Conservation (phyloP, 2,888 invertebrate species). For the Dinocampus coccinellae region DNA sequence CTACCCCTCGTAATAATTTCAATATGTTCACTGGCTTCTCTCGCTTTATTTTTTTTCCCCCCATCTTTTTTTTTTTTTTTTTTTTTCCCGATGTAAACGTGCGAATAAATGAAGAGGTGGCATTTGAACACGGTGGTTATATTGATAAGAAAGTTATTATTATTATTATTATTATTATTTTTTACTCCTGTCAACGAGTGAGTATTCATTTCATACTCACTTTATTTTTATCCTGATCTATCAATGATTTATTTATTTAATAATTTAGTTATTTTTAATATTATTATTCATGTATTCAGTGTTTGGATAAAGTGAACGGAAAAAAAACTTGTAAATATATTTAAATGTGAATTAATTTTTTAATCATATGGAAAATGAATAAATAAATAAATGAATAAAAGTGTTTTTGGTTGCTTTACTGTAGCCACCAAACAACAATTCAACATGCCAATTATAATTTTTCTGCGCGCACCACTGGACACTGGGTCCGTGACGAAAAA, state of each 20-base stretch:
- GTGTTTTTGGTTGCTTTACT: not conserved
- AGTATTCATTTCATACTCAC: not conserved
- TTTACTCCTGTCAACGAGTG: slow-evolving; percentile 3
- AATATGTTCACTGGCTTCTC: slow-evolving; percentile 14
- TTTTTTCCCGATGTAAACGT: not conserved
- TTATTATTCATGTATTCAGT: no score
- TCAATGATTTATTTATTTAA: no score
- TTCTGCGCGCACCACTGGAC: slow-evolving; percentile 9
- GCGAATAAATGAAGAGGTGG: slow-evolving; percentile 14
- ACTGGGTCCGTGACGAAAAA: slow-evolving; percentile 12
- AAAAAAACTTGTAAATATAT: not conserved
- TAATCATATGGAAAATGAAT: no score
- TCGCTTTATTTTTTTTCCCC: not conserved
- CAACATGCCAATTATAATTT: slow-evolving; percentile 3
- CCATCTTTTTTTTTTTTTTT: not conserved
- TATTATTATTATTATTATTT: not conserved
- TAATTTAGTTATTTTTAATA: not conserved
- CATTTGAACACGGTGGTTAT: not conserved
- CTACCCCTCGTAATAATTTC: slow-evolving; percentile 23
- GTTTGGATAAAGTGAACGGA: no score
- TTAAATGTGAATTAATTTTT: no score
- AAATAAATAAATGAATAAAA: no score
- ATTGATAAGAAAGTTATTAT: slow-evolving; percentile 15
- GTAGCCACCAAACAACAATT: not conserved
- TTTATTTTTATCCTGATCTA: not conserved